Percentiles rank a stretch among this genome's conserved stretches.
phyloP scores from a whole-genome alignment of 64 coral and sea anemone species.

The Dendronephthya gigantea region DNA sequence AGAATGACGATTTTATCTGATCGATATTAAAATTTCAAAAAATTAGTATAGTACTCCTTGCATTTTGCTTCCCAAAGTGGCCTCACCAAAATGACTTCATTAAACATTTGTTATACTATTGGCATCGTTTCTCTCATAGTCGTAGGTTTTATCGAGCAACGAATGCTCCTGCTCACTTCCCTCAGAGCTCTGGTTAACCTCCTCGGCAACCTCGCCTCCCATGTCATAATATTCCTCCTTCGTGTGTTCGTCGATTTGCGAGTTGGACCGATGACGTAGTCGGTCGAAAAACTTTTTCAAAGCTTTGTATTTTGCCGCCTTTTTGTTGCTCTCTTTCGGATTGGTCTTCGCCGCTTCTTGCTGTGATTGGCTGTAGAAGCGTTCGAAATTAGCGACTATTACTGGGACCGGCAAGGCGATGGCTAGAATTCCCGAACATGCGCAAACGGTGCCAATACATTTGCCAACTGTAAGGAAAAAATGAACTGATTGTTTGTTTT shows the following conservation, averaged over 20 bases:
- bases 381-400: constrained; percentile 1
- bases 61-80: too few relatives aligned
- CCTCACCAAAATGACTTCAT: too few relatives aligned
- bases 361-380: not conserved
- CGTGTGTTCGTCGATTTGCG: not conserved
- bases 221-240: not conserved
- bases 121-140: too few relatives aligned
- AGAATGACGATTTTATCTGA: too few relatives aligned
- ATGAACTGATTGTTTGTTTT: not conserved
- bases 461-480: not conserved
- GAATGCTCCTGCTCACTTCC: not conserved
- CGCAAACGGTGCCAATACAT: not conserved
- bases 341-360: not conserved
- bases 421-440: constrained; percentile 2
- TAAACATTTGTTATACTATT: too few relatives aligned
- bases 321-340: not conserved
- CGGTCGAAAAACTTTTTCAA: constrained; percentile 1
- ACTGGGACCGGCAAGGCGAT: not conserved
- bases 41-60: too few relatives aligned
- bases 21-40: too few relatives aligned
- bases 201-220: not conserved
- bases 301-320: constrained; percentile 9
- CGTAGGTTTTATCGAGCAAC: too few relatives aligned
- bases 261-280: not conserved
- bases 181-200: not conserved